phyloP scores from a whole-genome alignment of 23 tunicate species.

The Halocynthia aurantium region DNA sequence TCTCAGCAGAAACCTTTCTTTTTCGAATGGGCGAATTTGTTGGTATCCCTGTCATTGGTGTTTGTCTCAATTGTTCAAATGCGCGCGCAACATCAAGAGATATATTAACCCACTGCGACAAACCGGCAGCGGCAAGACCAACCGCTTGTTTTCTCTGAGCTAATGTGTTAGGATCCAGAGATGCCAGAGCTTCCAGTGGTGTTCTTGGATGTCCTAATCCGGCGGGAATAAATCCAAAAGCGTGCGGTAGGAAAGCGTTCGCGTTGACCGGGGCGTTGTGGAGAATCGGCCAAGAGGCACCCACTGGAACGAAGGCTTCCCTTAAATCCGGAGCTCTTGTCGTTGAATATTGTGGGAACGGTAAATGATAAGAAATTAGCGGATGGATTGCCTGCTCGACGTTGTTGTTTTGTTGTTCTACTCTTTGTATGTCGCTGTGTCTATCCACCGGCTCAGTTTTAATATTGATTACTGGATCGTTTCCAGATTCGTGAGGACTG shows the following conservation, averaged over 20 bases:
- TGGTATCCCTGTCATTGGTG: neutral
- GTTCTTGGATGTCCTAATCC: neutral
- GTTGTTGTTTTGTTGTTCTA: too few species aligned
- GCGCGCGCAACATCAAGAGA: slow-evolving; percentile 17
- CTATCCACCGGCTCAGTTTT: too few species aligned
- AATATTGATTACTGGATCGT: too few species aligned
- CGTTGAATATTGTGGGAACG: too few species aligned
- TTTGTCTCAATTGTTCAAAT: slow-evolving; percentile 3
- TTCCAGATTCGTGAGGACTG: too few species aligned
- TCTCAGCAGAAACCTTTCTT: slow-evolving; percentile 10
- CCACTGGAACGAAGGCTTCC: too few species aligned
- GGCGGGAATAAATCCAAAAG: slow-evolving; percentile 11
- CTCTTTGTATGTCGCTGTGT: too few species aligned
- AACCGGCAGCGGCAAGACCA: neutral
- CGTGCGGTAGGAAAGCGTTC: slow-evolving; percentile 18
- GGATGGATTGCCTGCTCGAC: too few species aligned
- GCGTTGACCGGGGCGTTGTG: slow-evolving; percentile 11
- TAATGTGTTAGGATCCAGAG: slow-evolving; percentile 13
- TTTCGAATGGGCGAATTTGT: neutral
- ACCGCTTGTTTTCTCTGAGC: neutral
- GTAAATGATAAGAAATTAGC: too few species aligned
- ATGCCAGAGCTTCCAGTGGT: neutral
- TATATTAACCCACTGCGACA: slow-evolving; percentile 27
- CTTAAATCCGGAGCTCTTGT: too few species aligned
- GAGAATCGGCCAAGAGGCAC: slow-evolving; percentile 1